phyloP scores from a whole-genome alignment of 2,113 vertebrate species.

The Mohoua ochrocephala region DNA sequence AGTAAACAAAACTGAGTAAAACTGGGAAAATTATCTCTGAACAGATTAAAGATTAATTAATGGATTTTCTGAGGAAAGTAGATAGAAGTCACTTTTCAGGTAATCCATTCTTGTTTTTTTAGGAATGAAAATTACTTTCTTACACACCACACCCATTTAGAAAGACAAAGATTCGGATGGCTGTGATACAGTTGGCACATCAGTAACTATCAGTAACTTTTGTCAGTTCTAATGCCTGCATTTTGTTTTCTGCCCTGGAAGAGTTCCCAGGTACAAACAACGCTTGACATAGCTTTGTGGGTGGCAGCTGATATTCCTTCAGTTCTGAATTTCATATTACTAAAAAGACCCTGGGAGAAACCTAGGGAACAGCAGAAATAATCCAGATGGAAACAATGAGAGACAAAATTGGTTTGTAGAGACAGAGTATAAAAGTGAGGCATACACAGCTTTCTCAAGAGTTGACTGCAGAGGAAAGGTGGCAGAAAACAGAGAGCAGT shows the following conservation, averaged over 20 bases:
- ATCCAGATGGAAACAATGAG: background rate
- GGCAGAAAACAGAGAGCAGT: background rate
- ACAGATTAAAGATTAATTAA: background rate
- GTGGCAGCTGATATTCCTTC: background rate
- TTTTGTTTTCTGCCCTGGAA: conserved; percentile 37
- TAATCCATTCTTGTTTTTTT: background rate
- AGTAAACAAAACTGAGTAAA: background rate
- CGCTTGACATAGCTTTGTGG: background rate
- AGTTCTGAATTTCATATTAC: conserved; percentile 4
- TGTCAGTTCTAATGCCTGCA: background rate
- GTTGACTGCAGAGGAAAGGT: background rate
- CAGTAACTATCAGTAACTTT: background rate
- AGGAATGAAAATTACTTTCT: background rate
- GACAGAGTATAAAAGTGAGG: background rate
- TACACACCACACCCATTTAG: background rate
- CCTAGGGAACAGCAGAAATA: background rate
- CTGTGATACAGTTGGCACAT: background rate
- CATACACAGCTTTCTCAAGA: background rate
- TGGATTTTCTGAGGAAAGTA: background rate
- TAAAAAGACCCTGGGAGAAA: background rate
- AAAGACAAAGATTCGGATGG: background rate
- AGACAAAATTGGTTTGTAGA: background rate
- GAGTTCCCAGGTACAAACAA: background rate
- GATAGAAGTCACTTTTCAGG: background rate
- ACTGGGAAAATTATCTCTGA: background rate